Percentiles rank a stretch among this genome's conserved stretches.
Conservation (phyloP, 2,888 invertebrate genomes). For the Isotomurus palustris region DNA sequence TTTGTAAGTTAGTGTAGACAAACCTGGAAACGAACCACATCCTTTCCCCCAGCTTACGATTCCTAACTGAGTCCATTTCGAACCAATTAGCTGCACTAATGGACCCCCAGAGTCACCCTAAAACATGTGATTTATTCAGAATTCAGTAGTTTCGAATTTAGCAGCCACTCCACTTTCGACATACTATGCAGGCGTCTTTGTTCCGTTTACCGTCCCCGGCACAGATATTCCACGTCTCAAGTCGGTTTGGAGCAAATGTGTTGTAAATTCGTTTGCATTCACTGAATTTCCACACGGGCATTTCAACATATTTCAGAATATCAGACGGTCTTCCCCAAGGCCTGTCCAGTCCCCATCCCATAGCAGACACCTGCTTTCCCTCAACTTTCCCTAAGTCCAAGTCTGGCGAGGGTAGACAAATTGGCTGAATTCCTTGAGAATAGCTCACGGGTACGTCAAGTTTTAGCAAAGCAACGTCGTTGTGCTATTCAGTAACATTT, state of each 20-base stretch:
- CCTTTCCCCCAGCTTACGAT: conserved; percentile 51
- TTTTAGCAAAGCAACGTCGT: conserved; percentile 76
- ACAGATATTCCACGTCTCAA: conserved; percentile 80
- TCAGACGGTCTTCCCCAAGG: conserved; percentile 54
- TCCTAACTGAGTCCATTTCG: conserved; percentile 76
- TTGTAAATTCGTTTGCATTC: conserved; percentile 78
- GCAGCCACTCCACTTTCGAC: conserved; percentile 46
- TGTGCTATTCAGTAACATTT: conserved; percentile 58
- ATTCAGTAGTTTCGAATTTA: not conserved
- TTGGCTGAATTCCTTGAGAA: conserved; percentile 66
- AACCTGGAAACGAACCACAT: conserved; percentile 31
- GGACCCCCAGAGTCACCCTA: conserved; percentile 88
- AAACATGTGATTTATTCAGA: not conserved
- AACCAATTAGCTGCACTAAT: conserved; percentile 69
- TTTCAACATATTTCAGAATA: conserved; percentile 74
- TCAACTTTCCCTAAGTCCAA: not conserved
- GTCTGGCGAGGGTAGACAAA: conserved; percentile 58
- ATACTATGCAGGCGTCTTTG: conserved; percentile 85
- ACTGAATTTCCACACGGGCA: conserved; percentile 75
- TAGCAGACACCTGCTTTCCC: conserved; percentile 14
- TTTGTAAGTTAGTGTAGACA: conserved; percentile 35
- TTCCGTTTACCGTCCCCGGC: conserved; percentile 67
- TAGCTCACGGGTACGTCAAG: conserved; percentile 71
- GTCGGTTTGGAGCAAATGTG: conserved; percentile 80
- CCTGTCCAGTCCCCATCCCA: conserved; percentile 34